Conservation (phyloP, 1,140 invertebrate genomes). For the Drosophila prosaltans region DNA sequence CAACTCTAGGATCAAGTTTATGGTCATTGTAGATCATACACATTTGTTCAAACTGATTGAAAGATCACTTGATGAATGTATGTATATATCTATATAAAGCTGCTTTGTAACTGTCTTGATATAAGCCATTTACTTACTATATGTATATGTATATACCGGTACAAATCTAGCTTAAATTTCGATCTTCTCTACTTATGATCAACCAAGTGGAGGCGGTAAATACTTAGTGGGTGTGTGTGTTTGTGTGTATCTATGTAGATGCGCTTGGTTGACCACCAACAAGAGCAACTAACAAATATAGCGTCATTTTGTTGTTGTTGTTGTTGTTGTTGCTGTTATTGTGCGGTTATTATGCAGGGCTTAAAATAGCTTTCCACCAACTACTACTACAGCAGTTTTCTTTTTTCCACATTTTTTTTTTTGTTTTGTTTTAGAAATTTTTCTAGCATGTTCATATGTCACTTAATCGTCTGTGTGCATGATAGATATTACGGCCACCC, state of each 20-base stretch:
- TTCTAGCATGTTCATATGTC: slow-evolving; percentile 8
- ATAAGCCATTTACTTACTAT: too few species aligned
- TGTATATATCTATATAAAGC: too few species aligned
- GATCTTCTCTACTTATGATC: neutral
- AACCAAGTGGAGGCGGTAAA: neutral
- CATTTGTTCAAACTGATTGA: too few species aligned
- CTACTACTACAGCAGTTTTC: neutral
- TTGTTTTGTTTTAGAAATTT: slow-evolving; percentile 4
- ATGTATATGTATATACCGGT: too few species aligned
- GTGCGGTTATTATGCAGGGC: slow-evolving; percentile 11
- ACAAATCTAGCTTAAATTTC: slow-evolving; percentile 5
- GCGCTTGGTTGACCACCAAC: slow-evolving; percentile 5
- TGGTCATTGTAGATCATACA: too few species aligned
- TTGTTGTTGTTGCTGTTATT: neutral
- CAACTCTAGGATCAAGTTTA: too few species aligned
- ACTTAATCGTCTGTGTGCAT: slow-evolving; percentile 1
- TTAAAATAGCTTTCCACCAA: slow-evolving; percentile 1
- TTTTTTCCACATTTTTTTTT: neutral
- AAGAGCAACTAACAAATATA: neutral
- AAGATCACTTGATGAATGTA: too few species aligned
- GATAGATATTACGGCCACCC: neutral
- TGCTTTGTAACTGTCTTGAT: too few species aligned
- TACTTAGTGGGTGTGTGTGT: neutral
- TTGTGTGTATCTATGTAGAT: slow-evolving; percentile 6
- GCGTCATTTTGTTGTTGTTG: slow-evolving; percentile 2